Percentiles rank a stretch among this genome's conserved stretches.
Evolutionary conservation across 1,140 invertebrate species (phyloP).

Genomic region (Aphelinus certus): DNA sequence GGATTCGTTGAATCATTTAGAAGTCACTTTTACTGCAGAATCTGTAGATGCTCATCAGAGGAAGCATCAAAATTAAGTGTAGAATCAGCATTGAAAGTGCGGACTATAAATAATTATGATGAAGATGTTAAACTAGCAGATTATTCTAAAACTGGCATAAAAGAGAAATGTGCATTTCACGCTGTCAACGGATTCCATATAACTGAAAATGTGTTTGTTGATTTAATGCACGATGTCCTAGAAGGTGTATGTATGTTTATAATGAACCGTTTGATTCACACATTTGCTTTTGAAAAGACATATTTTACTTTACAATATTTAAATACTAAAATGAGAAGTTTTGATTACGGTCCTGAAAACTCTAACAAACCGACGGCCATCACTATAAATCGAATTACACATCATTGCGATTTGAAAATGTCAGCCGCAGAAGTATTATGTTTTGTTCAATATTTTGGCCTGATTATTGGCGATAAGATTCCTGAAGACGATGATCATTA

Average conservation of each 20-base stretch:
- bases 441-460: constrained; percentile 20
- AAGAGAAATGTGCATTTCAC: background rate
- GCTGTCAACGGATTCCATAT: background rate
- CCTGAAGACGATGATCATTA: constrained; percentile 7
- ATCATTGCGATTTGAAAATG: background rate
- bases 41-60: background rate
- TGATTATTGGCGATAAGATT: constrained; percentile 3
- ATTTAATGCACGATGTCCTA: constrained; percentile 11
- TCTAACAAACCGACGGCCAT: constrained; percentile 1
- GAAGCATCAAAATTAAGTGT: background rate
- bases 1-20: constrained; percentile 29
- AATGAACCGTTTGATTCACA: background rate
- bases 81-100: background rate
- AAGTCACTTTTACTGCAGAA: constrained; percentile 8
- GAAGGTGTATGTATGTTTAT: constrained; percentile 1
- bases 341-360: constrained; percentile 4
- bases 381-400: background rate
- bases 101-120: background rate
- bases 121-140: background rate
- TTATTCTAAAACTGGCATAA: background rate
- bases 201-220: background rate
- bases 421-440: constrained; percentile 8
- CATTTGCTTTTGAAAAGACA: constrained; percentile 4
- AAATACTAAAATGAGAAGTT: constrained; percentile 2
- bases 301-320: background rate